These are phyloP conservation scores for Drosophila tropicalis DNA, from an alignment of 1,140 invertebrate species.

Conservation along the genomic window DNA sequence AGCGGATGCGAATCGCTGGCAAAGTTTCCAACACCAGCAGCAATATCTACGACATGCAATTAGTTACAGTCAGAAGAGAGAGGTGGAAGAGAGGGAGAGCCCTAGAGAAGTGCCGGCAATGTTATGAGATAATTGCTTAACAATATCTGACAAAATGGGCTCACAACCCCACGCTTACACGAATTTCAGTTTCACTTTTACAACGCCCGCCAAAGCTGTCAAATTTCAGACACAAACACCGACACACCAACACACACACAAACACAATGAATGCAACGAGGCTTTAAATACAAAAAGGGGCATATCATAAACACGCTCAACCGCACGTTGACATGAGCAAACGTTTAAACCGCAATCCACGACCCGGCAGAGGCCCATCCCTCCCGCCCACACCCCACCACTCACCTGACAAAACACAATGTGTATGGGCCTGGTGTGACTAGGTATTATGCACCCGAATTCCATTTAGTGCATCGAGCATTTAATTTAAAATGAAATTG, in stretches of 20 bases:
- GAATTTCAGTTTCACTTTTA: too few species aligned
- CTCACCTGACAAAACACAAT: background rate
- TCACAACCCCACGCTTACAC: too few species aligned
- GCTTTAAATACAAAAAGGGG: conserved; percentile 5
- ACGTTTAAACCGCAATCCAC: conserved; percentile 29
- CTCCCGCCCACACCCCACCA: background rate
- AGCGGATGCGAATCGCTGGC: conserved; percentile 22
- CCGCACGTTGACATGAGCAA: conserved; percentile 66
- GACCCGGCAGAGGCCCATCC: background rate
- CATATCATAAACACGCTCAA: conserved; percentile 59
- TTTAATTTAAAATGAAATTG: conserved; percentile 8
- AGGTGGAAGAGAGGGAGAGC: background rate
- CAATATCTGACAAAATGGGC: conserved; percentile 4
- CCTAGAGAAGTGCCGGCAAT: background rate
- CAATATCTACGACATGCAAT: conserved; percentile 5
- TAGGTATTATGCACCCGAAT: conserved; percentile 1
- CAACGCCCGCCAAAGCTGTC: too few species aligned
- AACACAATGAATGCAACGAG: background rate
- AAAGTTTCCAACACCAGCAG: conserved; percentile 19
- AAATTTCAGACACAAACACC: conserved; percentile 10
- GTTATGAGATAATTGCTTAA: background rate
- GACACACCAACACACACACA: background rate
- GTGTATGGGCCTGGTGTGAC: background rate
- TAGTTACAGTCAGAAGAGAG: background rate
- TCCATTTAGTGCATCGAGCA: conserved; percentile 1